Evolutionary conservation across 2,113 vertebrate genomes (phyloP).

Genomic region (Otolemur garnettii): DNA sequence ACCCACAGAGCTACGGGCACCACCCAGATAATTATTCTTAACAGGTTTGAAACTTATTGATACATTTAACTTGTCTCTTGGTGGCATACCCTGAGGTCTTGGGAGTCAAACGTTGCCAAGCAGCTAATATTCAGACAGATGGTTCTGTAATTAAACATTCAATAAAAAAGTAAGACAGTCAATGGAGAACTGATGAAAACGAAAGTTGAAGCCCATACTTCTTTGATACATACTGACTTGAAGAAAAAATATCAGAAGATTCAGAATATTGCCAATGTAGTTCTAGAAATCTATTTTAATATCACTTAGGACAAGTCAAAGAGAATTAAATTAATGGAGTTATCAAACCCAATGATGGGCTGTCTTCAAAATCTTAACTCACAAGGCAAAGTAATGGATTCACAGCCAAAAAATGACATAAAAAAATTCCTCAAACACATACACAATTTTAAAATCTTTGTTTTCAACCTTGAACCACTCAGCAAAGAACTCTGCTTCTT

Average conservation of each 20-base stretch:
- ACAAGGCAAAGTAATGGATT: not conserved
- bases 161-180: not conserved
- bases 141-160: not conserved
- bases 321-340: not conserved
- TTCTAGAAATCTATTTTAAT: conserved; percentile 18
- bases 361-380: not conserved
- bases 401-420: not conserved
- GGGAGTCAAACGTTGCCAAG: not conserved
- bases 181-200: conserved; percentile 26
- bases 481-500: not conserved
- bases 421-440: not conserved
- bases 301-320: not conserved
- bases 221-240: conserved; percentile 16
- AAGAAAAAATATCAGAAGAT: conserved; percentile 14
- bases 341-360: not conserved
- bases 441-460: not conserved
- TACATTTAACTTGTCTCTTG: conserved; percentile 8
- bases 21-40: not conserved
- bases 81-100: not conserved
- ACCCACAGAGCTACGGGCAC: too few relatives aligned
- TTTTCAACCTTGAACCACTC: conserved; percentile 21
- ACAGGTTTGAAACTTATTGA: not conserved
- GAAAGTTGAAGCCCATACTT: not conserved
- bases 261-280: not conserved
- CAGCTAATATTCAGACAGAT: not conserved